Percentiles rank a stretch among this genome's conserved stretches.
phyloP scores from a whole-genome alignment of 2,888 invertebrate genomes.

The Nemoura dubitans region DNA sequence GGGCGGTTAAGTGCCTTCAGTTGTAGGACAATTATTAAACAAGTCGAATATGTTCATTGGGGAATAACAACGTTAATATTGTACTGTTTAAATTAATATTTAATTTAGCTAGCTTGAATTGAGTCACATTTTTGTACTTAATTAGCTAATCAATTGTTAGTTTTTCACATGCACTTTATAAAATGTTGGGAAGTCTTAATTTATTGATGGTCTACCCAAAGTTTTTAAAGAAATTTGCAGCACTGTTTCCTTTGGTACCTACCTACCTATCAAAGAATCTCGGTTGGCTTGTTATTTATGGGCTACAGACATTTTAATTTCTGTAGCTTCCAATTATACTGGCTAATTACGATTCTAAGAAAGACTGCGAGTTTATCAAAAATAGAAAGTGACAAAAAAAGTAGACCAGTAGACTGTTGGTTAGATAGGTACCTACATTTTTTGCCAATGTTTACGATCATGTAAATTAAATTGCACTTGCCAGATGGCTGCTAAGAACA shows the following conservation, averaged over 20 bases:
- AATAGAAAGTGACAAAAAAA: no score
- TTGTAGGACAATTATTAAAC: not conserved
- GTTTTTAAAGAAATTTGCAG: not conserved
- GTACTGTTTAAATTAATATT: not conserved
- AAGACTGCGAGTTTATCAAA: no score
- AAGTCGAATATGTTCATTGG: not conserved
- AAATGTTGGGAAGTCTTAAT: not conserved
- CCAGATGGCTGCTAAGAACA: no score
- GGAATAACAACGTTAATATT: not conserved
- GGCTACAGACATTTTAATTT: not conserved
- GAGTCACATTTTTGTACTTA: conserved; percentile 12
- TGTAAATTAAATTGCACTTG: no score
- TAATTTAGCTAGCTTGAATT: not conserved
- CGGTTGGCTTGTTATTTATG: not conserved
- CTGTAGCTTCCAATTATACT: no score
- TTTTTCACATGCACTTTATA: not conserved
- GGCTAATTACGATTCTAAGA: no score
- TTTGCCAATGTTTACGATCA: no score
- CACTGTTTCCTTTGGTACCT: not conserved
- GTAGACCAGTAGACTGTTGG: no score
- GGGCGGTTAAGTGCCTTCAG: not conserved
- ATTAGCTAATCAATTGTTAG: not conserved
- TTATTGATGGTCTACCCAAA: not conserved
- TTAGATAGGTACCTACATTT: no score
- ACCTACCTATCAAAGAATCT: no score